These are phyloP conservation scores for Electrophaes corylata DNA, from an alignment of 2,888 invertebrate genomes.

Conservation along the genomic window DNA sequence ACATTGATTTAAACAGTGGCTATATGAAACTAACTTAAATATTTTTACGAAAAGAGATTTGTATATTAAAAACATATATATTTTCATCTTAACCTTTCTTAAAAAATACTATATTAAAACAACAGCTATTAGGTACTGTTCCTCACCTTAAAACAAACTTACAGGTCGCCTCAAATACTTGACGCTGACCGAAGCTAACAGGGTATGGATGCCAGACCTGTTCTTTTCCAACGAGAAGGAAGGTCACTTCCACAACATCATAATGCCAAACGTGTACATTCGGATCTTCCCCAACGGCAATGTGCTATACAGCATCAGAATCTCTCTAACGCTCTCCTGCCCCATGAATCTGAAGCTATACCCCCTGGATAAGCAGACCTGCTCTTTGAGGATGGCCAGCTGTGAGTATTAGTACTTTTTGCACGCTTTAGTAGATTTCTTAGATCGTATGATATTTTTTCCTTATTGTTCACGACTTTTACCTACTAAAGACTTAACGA, in stretches of 20 bases:
- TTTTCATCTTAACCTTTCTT: too few species aligned
- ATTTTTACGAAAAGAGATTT: too few species aligned
- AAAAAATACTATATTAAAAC: neutral
- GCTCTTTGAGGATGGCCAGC: slow-evolving; percentile 97
- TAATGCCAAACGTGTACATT: slow-evolving; percentile 99
- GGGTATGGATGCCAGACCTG: slow-evolving; percentile 99
- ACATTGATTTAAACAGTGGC: too few species aligned
- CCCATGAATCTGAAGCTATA: slow-evolving; percentile 99
- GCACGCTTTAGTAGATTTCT: neutral
- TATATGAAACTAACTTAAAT: too few species aligned
- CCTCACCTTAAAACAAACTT: slow-evolving; percentile 3
- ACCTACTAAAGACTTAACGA: too few species aligned
- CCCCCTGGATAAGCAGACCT: slow-evolving; percentile 97
- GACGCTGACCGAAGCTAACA: slow-evolving; percentile 96
- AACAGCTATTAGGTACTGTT: neutral
- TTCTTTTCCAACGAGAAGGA: slow-evolving; percentile 99
- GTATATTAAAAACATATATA: too few species aligned
- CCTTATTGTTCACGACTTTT: neutral
- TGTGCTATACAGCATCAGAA: slow-evolving; percentile 98
- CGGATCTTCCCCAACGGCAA: slow-evolving; percentile 97
- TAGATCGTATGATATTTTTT: neutral
- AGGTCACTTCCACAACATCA: slow-evolving; percentile 98
- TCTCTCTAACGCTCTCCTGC: slow-evolving; percentile 97
- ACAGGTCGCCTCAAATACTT: slow-evolving; percentile 94
- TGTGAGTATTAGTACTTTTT: slow-evolving; percentile 88